phyloP scores from a whole-genome alignment of 2,113 vertebrate species.

The Tor tambroides region DNA sequence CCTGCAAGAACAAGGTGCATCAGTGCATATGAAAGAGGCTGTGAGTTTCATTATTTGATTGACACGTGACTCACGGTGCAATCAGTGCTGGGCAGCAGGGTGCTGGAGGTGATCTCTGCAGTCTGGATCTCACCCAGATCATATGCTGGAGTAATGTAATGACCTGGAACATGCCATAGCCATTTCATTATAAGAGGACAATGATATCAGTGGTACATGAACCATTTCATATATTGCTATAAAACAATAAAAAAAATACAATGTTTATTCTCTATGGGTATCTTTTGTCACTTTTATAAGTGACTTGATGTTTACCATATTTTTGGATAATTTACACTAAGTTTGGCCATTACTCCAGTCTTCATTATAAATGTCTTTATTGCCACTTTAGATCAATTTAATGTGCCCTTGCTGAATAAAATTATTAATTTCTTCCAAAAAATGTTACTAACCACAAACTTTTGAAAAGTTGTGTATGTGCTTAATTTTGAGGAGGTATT shows the following conservation, averaged over 20 bases:
- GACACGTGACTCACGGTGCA: conserved; percentile 71
- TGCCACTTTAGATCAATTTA: not conserved
- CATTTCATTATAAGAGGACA: conserved; percentile 4
- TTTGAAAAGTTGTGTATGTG: not conserved
- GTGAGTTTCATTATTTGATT: not conserved
- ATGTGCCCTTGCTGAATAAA: not conserved
- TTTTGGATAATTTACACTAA: too few relatives aligned
- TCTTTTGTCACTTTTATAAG: too few relatives aligned
- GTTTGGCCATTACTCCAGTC: too few relatives aligned
- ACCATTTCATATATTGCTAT: not conserved
- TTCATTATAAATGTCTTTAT: not conserved
- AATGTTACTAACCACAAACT: not conserved
- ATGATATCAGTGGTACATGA: not conserved
- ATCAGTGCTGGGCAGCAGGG: conserved; percentile 69
- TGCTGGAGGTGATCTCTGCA: conserved; percentile 72
- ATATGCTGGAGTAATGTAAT: conserved; percentile 67
- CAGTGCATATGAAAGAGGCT: not conserved
- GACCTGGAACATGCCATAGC: conserved; percentile 61
- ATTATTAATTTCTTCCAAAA: not conserved
- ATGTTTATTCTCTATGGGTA: too few relatives aligned
- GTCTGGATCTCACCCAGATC: conserved; percentile 53
- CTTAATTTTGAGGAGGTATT: not conserved
- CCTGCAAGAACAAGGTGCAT: conserved; percentile 54
- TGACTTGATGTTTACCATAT: too few relatives aligned
- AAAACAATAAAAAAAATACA: not conserved